Evolutionary conservation across 2,113 vertebrate species (phyloP).

Genomic region (Myiozetetes cayanensis): DNA sequence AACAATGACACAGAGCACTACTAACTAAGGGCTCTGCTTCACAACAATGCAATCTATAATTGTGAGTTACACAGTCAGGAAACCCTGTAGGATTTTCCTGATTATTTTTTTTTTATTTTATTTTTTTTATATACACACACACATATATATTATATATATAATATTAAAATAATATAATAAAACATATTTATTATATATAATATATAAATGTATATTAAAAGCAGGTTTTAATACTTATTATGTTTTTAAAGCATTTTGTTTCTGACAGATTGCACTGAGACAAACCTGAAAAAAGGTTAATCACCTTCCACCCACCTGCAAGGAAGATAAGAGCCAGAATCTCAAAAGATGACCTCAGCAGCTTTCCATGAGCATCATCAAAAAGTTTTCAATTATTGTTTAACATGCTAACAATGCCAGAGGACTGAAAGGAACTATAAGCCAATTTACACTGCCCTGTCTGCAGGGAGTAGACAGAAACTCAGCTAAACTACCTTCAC

Average conservation of each 20-base stretch:
- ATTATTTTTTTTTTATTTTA: neutral
- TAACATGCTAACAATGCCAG: neutral
- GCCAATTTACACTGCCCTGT: neutral
- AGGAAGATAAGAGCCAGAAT: neutral
- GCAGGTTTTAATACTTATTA: neutral
- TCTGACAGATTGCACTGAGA: neutral
- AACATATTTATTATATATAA: neutral
- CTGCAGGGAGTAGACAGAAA: neutral
- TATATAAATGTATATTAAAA: neutral
- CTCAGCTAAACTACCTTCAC: neutral
- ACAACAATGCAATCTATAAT: neutral
- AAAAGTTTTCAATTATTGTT: neutral
- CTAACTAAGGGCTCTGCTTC: neutral
- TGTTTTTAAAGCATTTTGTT: neutral
- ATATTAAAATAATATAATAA: neutral
- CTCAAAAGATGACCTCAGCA: neutral
- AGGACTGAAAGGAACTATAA: neutral
- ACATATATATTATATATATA: neutral
- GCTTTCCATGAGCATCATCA: neutral
- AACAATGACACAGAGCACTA: neutral
- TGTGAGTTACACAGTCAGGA: neutral
- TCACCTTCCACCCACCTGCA: neutral
- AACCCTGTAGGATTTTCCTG: neutral
- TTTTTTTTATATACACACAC: neutral
- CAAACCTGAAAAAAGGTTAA: neutral